phyloP scores from a whole-genome alignment of 2,888 invertebrate genomes.

The Pachymerium ferrugineum region DNA sequence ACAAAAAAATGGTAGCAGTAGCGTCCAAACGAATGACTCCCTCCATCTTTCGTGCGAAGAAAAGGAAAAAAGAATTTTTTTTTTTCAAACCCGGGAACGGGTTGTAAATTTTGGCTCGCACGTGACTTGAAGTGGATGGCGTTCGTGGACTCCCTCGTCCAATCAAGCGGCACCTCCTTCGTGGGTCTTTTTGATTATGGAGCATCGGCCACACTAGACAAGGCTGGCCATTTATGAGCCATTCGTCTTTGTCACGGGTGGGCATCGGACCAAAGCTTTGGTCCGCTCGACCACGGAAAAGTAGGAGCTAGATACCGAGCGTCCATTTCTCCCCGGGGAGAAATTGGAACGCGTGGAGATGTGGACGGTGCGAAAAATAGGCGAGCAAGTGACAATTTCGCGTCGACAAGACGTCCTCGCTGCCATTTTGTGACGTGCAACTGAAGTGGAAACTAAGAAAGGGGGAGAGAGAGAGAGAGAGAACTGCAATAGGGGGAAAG shows the following conservation, averaged over 20 bases:
- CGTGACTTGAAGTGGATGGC: conserved; percentile 12
- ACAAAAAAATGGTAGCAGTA: conserved; percentile 9
- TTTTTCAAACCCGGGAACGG: background rate
- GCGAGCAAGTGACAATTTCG: conserved; percentile 4
- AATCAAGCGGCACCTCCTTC: conserved; percentile 8
- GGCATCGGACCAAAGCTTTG: background rate
- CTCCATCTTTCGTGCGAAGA: background rate
- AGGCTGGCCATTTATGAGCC: conserved; percentile 17
- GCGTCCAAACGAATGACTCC: conserved; percentile 16
- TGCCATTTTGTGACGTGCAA: background rate
- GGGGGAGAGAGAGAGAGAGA: background rate
- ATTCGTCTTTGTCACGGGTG: conserved; percentile 9
- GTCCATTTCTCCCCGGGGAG: background rate
- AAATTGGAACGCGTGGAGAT: background rate
- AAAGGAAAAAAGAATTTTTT: background rate
- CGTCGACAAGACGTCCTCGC: conserved; percentile 2
- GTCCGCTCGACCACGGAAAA: background rate
- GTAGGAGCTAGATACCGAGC: conserved; percentile 4
- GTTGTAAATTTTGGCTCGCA: conserved; percentile 5
- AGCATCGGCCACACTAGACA: conserved; percentile 2
- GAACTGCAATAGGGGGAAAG: background rate
- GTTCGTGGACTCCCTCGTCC: conserved; percentile 11
- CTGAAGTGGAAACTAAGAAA: background rate
- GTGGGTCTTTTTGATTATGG: conserved; percentile 15
- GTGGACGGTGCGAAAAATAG: background rate